A percentile compares a stretch with the other conserved stretches of the same genome.
Conservation (phyloP, 2,888 invertebrate species). For the Lacanobia oleracea region DNA sequence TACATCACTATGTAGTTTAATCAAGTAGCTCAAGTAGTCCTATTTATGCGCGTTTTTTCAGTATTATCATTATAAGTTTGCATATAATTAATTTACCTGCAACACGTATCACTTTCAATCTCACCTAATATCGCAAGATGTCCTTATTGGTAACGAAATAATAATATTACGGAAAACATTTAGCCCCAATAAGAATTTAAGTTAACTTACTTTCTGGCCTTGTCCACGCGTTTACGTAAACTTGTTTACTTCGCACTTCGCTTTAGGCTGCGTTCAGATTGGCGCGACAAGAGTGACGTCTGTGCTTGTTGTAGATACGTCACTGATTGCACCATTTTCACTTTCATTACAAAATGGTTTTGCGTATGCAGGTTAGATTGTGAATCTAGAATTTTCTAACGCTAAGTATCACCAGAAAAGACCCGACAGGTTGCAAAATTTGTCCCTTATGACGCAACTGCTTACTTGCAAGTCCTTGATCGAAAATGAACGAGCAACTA, state of each 20-base stretch:
- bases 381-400: not conserved
- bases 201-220: conserved; percentile 58
- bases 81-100: not conserved
- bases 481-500: no score
- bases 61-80: no score
- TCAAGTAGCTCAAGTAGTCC: no score
- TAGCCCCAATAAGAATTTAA: conserved; percentile 38
- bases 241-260: conserved; percentile 42
- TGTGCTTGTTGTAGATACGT: not conserved
- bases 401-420: no score
- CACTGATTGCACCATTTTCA: not conserved
- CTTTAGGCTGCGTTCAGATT: conserved; percentile 29
- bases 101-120: conserved; percentile 1
- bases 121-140: conserved; percentile 19
- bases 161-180: conserved; percentile 44
- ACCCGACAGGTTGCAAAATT: no score
- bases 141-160: conserved; percentile 35
- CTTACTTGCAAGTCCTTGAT: no score
- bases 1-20: no score
- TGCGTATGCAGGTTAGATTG: not conserved
- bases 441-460: no score
- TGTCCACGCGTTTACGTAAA: conserved; percentile 54
- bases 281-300: not conserved
- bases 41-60: no score
- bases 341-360: not conserved